Base-by-base conservation (phyloP, 2,113 vertebrate species). In the Beaufortia kweichowensis region DNA sequence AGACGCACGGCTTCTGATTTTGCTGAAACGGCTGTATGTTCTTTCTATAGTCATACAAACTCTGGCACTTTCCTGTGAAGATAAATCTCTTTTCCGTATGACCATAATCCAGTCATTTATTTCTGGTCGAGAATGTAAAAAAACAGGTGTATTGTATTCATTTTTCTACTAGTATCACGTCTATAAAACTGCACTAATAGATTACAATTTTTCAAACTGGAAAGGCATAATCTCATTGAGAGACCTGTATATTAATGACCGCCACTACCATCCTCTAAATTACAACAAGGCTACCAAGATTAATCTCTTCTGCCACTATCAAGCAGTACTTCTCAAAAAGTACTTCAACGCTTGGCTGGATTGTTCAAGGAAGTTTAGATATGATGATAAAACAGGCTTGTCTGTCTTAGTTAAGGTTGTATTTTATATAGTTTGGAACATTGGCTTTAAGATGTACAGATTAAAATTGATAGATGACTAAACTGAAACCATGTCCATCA, bases 21-120 rank as follows among this genome's bases (percentile, higher is more conserved):
- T 39, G 59, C 75, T 55, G 56, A 69, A 50, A 57, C 29, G 64
- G 11, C 63, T 55, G 11, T 56, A 55, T 2, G 53, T 55, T 35
- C 3, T 3, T 53, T 55, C 11, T 28, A 21, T 55, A 35, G 31
- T 69, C 53, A 75, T 24, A 72, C 53, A 61, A 56, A 68, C 35
- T 19, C 60, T n/a, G 28, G 10, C 57, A 48, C 29, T 26, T 31
- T 66, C 56, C 63, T 50, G 43, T 50, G 29, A 19, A 31, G 17
- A 67, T 19, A 14, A 21, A 31, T 67, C 5, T 1, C 19, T 67
- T 31, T 7, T 10, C 33, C 15, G 15, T 39, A 39, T 10, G 10
- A 39, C 35, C 35, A 39, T 39, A 39, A 39, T 39, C 35, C 43
- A 46, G 15, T 46, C 43, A 17, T 46, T 46, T 14, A 46, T 46